These are phyloP conservation scores for Propithecus coquereli DNA, from an alignment of 2,113 vertebrate genomes.

Conservation along the genomic window DNA sequence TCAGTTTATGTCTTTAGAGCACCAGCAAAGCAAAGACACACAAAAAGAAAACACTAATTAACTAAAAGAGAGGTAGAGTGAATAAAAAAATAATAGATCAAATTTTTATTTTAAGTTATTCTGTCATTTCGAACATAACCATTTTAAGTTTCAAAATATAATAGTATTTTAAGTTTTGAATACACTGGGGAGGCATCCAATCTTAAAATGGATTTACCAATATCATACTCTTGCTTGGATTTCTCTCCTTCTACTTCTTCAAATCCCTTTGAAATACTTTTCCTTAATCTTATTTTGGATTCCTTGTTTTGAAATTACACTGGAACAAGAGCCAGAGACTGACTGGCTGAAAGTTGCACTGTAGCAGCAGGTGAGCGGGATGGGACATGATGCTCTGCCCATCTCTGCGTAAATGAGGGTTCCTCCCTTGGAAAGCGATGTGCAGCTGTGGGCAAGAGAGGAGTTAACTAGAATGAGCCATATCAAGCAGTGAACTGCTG, in stretches of 20 bases:
- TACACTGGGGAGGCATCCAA: not conserved
- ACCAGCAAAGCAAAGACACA: not conserved
- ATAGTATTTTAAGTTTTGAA: not conserved
- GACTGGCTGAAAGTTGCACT: not conserved
- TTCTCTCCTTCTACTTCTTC: not conserved
- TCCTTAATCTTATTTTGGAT: not conserved
- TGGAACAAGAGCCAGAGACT: not conserved
- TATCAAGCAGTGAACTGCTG: not conserved
- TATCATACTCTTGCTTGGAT: not conserved
- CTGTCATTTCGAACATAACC: not conserved
- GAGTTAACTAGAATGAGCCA: not conserved
- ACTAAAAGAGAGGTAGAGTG: not conserved
- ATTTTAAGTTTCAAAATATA: not conserved
- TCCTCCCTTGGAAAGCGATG: not conserved
- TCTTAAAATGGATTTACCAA: not conserved
- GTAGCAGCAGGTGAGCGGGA: not conserved
- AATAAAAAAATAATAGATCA: not conserved
- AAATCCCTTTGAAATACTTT: not conserved
- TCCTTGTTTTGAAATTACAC: not conserved
- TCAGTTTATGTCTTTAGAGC: not conserved
- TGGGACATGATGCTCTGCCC: not conserved
- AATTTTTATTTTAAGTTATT: slow-evolving; percentile 3
- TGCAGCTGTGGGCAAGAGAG: not conserved
- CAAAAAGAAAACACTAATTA: not conserved
- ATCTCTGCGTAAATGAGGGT: not conserved